Base-by-base conservation (phyloP, 92 coral and sea anemone genomes). In the Parazoanthus swiftii region DNA sequence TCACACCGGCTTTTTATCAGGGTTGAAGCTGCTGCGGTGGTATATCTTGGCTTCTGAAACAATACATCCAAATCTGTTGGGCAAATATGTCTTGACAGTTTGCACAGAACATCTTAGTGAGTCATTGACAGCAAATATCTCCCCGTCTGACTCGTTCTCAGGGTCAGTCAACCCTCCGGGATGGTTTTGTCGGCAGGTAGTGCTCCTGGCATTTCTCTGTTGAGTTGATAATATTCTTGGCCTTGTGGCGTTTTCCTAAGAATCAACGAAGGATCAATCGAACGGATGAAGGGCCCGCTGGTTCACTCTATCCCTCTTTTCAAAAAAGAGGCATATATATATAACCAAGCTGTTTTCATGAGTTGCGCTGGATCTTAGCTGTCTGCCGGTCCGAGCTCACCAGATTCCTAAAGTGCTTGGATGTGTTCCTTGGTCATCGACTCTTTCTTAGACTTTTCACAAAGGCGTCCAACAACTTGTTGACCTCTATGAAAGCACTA, bases 381-480 rank as follows among this genome's bases (percentile, higher is more conserved):
- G 66, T 91, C 84, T 10, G 93, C 92, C 3, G 92, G 89, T 20
- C 93, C 95, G 13, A 91, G 89, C 66, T 92, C 80, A 37, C 95
- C 95, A 23, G 81, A 85, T 1, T 85, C 39, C 35, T 20, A 92
- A 7, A 91, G 92, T 44, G 9, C 59, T 85, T 91, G 77, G 14
- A 93, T 81, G 80, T 91, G 90, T 66, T 91, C 33, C 33, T 29
- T 29, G 33, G 33, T 29, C 33, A 29, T 29, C 33, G 33, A 29
- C 33, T 29, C 68, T 83, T 82, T 76, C 91, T 51, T 11, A 91
- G 87, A 23, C 86, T 76, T 77, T 83, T 89, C 20, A 67, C 81
- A 67, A 89, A 89, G 35, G 95, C 94, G 71, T 93, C 90, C 3
- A 89, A 83, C 3, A 79, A 79, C 23, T 46, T 72, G 78, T 91